Evolutionary conservation across 2,888 invertebrate species (phyloP), one percentile per base, ranked within the genome.

Genomic region (Monochamus alternatus): DNA sequence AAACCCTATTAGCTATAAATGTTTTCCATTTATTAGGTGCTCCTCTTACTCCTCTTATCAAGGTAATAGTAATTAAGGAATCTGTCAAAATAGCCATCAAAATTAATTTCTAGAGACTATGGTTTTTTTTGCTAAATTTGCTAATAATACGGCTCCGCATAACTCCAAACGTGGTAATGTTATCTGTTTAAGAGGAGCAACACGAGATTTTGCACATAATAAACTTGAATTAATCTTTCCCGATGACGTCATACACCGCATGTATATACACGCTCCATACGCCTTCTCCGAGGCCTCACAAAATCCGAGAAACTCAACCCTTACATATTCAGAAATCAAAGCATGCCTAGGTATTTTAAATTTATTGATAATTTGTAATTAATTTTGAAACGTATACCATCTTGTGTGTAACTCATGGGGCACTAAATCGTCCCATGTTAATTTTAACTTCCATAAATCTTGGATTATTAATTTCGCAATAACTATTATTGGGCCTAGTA

Each of bases 101-200:
- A n/a, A n/a, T n/a, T n/a, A n/a, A n/a, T n/a, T n/a, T n/a, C n/a
- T n/a, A n/a, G n/a, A n/a, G n/a, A n/a, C n/a, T n/a, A n/a, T n/a
- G n/a, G n/a, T n/a, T n/a, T n/a, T n/a, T n/a, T n/a, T n/a, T n/a
- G n/a, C n/a, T n/a, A n/a, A n/a, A n/a, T n/a, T n/a, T n/a, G n/a
- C n/a, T n/a, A n/a, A n/a, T n/a, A n/a, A n/a, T n/a, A n/a, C n/a
- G n/a, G n/a, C n/a, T n/a, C n/a, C n/a, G n/a, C n/a, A n/a, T n/a
- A n/a, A n/a, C n/a, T n/a, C n/a, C n/a, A n/a, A n/a, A n/a, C n/a
- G n/a, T n/a, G n/a, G n/a, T n/a, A n/a, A n/a, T n/a, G n/a, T n/a
- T n/a, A n/a, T n/a, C n/a, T 52, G 5, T 62, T 70, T 74, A 5
- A 74, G 12, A 1, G 64, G 64, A 3, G 64, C 64, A 7, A 59